Base-by-base conservation (phyloP, 2,113 vertebrate genomes). In the Psophia crepitans region DNA sequence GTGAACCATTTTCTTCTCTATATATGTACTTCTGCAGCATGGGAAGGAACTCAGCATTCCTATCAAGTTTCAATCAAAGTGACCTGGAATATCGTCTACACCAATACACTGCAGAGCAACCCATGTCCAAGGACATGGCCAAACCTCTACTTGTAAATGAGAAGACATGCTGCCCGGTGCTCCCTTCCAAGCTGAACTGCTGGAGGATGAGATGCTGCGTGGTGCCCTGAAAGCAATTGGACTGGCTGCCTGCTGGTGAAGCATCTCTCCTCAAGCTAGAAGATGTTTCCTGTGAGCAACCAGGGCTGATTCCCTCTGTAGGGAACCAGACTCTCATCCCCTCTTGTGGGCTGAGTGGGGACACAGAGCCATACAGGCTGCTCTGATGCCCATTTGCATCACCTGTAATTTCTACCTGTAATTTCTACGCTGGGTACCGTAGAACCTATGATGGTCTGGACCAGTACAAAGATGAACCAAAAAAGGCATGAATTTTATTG, bases 201-300 rank as follows among this genome's bases (percentile, higher is more conserved):
- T 54, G 43, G 5, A 90, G 41, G 58, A 77, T 0, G 13, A 46
- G 57, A 16, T 18, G 37, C 48, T 39, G 11, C 43, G 41, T 24
- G 35, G 41, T 26, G 53, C 30, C 0, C 1, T 16, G 39, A 32
- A 18, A 53, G 65, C 54, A 58, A 30, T 2, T 0, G 0, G 33
- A 46, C 23, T 13, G 35, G 23, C 32, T 53, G 5, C 10, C 33
- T 83, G 49, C 61, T 7, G 1, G 12, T 7, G 22, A 69, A 41
- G 46, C 12, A 37, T 26, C 83, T 48, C 74, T 80, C 20, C 53
- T 65, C 28, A 33, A 2, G 9, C 65, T 57, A 26, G n/a, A 70
- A 66, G 28, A 15, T 5, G 10, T 17, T 69, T 14, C 30, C 43
- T 16, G 7, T 7, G 27, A 68, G n/a, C 23, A 70, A 1, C 9